These are phyloP conservation scores for Oplegnathus fasciatus DNA, from an alignment of 2,113 vertebrate species.

Conservation along the genomic window DNA sequence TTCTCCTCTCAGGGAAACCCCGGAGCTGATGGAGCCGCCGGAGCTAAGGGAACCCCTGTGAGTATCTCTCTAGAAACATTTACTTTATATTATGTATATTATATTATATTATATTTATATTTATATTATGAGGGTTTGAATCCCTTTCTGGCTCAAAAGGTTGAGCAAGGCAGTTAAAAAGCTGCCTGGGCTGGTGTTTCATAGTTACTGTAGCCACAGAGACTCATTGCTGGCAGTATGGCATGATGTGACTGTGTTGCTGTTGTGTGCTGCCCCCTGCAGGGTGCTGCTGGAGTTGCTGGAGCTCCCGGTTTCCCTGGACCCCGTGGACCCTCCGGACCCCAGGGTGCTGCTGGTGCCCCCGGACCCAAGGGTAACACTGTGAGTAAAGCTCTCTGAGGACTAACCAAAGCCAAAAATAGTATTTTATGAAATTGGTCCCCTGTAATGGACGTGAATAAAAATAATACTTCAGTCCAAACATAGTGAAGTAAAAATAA, in stretches of 20 bases:
- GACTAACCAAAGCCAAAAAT: not conserved
- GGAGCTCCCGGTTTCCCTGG: conserved; percentile 99
- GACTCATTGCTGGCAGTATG: not conserved
- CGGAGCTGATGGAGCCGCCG: conserved; percentile 93
- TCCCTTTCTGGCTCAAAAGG: not conserved
- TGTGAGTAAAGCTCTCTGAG: conserved; percentile 85
- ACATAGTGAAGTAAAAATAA: not conserved
- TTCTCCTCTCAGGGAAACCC: conserved; percentile 89
- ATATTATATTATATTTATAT: too few species aligned
- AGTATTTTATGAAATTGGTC: not conserved
- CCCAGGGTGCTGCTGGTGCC: conserved; percentile 91
- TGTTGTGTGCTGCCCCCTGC: conserved; percentile 75
- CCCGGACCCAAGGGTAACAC: conserved; percentile 96
- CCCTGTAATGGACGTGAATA: not conserved
- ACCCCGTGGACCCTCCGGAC: conserved; percentile 94
- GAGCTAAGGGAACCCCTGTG: conserved; percentile 93
- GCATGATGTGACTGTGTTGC: conserved; percentile 42
- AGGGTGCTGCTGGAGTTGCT: conserved; percentile 95
- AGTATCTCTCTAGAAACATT: conserved; percentile 77
- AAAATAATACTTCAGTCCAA: not conserved
- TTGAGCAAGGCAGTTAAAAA: not conserved
- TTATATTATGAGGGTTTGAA: not conserved
- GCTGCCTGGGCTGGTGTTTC: not conserved
- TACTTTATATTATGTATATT: not conserved
- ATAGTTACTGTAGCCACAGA: not conserved